These are phyloP conservation scores for Oncorhynchus masou DNA, from an alignment of 2,113 vertebrate species.

Conservation along the genomic window DNA sequence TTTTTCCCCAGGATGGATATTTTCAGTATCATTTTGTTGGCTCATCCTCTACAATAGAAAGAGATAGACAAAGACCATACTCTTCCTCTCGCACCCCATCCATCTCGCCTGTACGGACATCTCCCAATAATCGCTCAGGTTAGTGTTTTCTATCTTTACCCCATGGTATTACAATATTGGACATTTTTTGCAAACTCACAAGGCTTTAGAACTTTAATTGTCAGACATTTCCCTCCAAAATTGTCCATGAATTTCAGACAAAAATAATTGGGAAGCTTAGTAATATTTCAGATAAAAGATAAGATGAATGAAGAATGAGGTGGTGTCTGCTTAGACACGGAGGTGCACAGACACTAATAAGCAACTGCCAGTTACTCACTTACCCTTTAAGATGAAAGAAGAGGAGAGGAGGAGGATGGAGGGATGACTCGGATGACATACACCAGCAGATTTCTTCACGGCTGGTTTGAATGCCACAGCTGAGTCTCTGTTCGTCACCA, in stretches of 20 bases:
- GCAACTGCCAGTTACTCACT: not conserved
- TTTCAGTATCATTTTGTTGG: conserved; percentile 98
- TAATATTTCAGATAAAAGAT: not conserved
- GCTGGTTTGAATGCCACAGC: too few species aligned
- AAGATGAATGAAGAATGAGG: too few species aligned
- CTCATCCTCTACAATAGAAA: conserved; percentile 96
- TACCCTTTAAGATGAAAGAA: not conserved
- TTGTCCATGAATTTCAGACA: too few species aligned
- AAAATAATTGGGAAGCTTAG: too few species aligned
- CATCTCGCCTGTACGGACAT: conserved; percentile 94
- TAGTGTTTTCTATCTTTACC: conserved; percentile 29
- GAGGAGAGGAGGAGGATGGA: conserved; percentile 4
- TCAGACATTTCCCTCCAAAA: too few species aligned
- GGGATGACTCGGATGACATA: not conserved
- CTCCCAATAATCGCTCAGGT: conserved; percentile 99
- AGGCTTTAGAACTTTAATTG: too few species aligned
- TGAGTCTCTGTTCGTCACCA: too few species aligned
- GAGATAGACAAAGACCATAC: conserved; percentile 95
- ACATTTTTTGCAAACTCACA: too few species aligned
- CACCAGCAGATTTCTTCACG: too few species aligned
- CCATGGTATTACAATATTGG: too few species aligned
- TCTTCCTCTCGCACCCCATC: conserved; percentile 97
- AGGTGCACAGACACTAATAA: not conserved
- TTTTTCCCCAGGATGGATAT: conserved; percentile 85
- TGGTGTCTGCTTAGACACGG: too few species aligned